A percentile compares a stretch with the other conserved stretches of the same genome.
phyloP scores from a whole-genome alignment of 1,140 invertebrate genomes.

The Calosoma granatense region DNA sequence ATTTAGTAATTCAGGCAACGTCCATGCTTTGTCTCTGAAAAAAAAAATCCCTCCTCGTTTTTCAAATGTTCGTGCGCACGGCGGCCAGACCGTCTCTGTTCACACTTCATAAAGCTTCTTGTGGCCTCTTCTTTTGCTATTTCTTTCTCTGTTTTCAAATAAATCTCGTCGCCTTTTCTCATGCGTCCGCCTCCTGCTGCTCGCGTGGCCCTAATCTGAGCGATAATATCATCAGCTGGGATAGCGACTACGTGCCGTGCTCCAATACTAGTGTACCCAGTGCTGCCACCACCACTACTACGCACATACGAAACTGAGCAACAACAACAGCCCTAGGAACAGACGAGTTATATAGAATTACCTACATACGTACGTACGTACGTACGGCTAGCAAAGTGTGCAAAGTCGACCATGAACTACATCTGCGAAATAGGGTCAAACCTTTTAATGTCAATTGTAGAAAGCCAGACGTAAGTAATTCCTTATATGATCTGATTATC shows the following conservation, averaged over 20 bases:
- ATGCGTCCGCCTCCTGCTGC: background rate
- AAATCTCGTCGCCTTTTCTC: background rate
- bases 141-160: background rate
- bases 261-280: no score
- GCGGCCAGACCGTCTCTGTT: background rate
- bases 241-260: background rate
- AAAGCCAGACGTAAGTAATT: no score
- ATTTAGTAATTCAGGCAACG: no score
- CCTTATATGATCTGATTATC: no score
- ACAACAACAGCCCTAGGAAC: no score
- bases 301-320: no score
- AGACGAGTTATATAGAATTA: no score
- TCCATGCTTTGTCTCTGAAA: no score
- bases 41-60: no score
- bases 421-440: background rate
- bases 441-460: background rate
- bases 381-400: background rate
- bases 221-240: background rate
- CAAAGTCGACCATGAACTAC: background rate
- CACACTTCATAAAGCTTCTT: background rate
- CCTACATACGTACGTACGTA: background rate
- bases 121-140: background rate
- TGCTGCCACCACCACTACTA: no score
- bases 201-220: background rate
- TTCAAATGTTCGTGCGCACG: no score